Evolutionary conservation across 1,140 invertebrate genomes (phyloP).

Genomic region (Druon quercuslanigerum): DNA sequence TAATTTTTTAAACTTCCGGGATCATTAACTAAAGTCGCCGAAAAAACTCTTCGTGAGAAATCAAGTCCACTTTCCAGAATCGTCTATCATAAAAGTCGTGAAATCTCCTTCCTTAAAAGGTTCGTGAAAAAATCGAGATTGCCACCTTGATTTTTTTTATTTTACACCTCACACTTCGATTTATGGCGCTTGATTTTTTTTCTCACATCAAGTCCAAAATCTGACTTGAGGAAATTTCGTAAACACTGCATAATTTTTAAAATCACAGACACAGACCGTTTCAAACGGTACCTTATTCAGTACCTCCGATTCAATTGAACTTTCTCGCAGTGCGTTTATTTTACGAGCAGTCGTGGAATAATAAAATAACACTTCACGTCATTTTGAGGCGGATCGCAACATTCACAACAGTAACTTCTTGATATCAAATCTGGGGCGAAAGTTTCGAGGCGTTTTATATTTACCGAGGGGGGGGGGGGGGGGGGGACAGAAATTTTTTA

Average conservation of each 20-base stretch:
- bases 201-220: background rate
- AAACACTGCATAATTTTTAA: background rate
- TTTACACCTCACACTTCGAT: background rate
- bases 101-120: conserved; percentile 4
- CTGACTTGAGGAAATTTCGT: too few relatives aligned
- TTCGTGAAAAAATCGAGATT: background rate
- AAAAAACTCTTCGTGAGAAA: conserved; percentile 1
- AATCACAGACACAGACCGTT: background rate
- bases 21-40: too few relatives aligned
- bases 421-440: too few relatives aligned
- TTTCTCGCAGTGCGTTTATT: conserved; percentile 10
- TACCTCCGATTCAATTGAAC: background rate
- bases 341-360: background rate
- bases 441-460: too few relatives aligned
- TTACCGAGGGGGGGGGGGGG: too few relatives aligned
- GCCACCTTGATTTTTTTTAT: background rate
- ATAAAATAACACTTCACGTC: conserved; percentile 5
- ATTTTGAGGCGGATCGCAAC: background rate
- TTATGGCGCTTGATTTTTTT: too few relatives aligned
- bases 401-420: background rate
- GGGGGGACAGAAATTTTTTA: too few relatives aligned
- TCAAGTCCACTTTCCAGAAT: conserved; percentile 4
- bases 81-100: background rate
- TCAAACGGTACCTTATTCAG: conserved; percentile 13
- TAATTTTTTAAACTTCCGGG: too few relatives aligned